These are phyloP conservation scores for Ochotona curzoniae DNA, from an alignment of 2,113 vertebrate genomes.

Conservation along the genomic window DNA sequence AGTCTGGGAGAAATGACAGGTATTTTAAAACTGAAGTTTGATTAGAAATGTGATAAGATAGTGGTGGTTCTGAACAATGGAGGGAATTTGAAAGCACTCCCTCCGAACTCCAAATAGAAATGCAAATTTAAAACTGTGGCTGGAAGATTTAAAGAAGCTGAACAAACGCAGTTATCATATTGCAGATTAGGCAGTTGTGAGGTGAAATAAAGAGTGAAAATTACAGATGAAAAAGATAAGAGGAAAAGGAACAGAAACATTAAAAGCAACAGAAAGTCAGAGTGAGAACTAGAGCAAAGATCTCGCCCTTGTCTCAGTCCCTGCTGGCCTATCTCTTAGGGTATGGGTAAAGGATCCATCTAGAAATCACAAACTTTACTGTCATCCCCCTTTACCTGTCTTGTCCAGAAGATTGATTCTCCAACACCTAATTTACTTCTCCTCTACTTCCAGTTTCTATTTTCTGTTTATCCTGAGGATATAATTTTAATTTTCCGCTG, in stretches of 20 bases:
- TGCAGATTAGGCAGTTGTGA: conserved; percentile 57
- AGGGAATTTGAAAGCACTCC: conserved; percentile 53
- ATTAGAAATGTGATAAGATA: conserved; percentile 63
- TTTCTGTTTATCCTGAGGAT: not conserved
- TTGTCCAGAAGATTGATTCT: not conserved
- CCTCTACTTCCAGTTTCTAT: not conserved
- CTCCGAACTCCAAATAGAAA: conserved; percentile 73
- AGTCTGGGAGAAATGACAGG: conserved; percentile 52
- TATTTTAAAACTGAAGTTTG: conserved; percentile 63
- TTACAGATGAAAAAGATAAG: conserved; percentile 19
- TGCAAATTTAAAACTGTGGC: conserved; percentile 61
- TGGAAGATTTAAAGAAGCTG: conserved; percentile 59
- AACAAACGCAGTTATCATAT: conserved; percentile 63
- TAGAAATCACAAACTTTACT: not conserved
- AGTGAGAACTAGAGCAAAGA: not conserved
- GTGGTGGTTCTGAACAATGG: conserved; percentile 57
- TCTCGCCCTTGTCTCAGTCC: not conserved
- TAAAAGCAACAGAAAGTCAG: conserved; percentile 3
- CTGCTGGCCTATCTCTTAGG: not conserved
- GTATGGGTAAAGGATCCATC: not conserved
- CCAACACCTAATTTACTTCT: not conserved
- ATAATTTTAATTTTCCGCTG: not conserved
- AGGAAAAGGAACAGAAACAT: not conserved
- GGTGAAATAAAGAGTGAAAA: conserved; percentile 62
- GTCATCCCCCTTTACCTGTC: not conserved